Evolutionary conservation across 2,888 invertebrate genomes (phyloP).

Genomic region (Scaptomyza caliginosa): DNA sequence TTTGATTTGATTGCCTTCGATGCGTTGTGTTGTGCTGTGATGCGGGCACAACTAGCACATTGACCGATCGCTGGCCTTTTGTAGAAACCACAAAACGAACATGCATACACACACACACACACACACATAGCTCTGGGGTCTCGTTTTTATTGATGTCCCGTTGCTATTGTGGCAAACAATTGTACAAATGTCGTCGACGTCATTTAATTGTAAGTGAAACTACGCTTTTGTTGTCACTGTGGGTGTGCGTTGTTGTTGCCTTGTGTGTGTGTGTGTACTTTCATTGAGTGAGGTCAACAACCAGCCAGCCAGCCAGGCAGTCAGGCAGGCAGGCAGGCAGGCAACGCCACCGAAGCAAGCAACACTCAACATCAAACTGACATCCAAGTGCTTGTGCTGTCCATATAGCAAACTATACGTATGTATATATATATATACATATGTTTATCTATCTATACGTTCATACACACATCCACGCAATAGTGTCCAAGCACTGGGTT

Average conservation of each 20-base stretch:
- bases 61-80: slow-evolving; percentile 70
- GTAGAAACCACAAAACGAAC: slow-evolving; percentile 39
- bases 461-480: slow-evolving; percentile 36
- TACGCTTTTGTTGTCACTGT: slow-evolving; percentile 59
- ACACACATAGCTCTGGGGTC: slow-evolving; percentile 44
- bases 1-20: slow-evolving; percentile 68
- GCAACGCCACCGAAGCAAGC: slow-evolving; percentile 35
- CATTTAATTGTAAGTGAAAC: slow-evolving; percentile 81
- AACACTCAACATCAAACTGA: slow-evolving; percentile 63
- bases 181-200: slow-evolving; percentile 75
- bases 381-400: slow-evolving; percentile 69
- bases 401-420: slow-evolving; percentile 40
- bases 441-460: slow-evolving; percentile 50
- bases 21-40: slow-evolving; percentile 35
- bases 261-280: slow-evolving; percentile 23
- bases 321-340: slow-evolving; percentile 21
- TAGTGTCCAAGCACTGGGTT: no score
- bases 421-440: neutral
- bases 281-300: slow-evolving; percentile 71
- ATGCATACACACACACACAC: slow-evolving; percentile 1
- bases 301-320: slow-evolving; percentile 49
- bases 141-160: slow-evolving; percentile 77
- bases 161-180: slow-evolving; percentile 72
- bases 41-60: slow-evolving; percentile 78
- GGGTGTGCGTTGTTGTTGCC: neutral